Percentiles rank a stretch among this genome's conserved stretches.
Conservation (phyloP, 2,888 invertebrate species). For the Seira sanloemensis region DNA sequence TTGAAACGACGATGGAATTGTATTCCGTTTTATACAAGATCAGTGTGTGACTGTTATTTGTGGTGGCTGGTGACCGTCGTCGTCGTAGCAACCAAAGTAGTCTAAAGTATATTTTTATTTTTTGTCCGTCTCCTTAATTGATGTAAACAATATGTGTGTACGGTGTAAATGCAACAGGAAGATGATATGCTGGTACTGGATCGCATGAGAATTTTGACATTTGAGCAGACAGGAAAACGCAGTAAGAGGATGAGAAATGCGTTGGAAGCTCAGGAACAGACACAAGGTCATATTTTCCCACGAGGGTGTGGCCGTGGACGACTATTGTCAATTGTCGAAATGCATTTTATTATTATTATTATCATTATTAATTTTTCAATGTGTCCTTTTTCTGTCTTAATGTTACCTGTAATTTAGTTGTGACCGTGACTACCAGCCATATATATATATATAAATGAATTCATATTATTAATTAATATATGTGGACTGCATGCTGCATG, state of each 20-base stretch:
- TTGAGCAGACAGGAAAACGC: neutral
- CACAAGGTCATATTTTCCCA: neutral
- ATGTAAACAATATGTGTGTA: neutral
- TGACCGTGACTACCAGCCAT: conserved; percentile 8
- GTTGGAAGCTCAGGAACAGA: too few relatives aligned
- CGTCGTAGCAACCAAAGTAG: neutral
- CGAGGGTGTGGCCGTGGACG: neutral
- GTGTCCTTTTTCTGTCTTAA: conserved; percentile 15
- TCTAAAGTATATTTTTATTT: neutral
- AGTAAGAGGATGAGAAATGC: neutral
- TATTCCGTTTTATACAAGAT: neutral
- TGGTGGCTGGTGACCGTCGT: neutral
- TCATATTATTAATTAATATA: conserved; percentile 11
- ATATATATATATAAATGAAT: conserved; percentile 6
- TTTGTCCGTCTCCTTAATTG: neutral
- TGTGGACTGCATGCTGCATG: conserved; percentile 17
- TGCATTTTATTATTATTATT: too few relatives aligned
- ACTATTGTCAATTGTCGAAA: neutral
- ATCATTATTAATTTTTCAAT: neutral
- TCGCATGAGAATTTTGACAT: neutral
- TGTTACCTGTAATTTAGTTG: conserved; percentile 8
- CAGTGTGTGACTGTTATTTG: neutral
- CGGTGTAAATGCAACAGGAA: neutral
- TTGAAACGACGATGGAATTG: too few relatives aligned
- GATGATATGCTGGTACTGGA: neutral